Evolutionary conservation across 2,113 vertebrate species (phyloP), one percentile per base, ranked within the genome.

Genomic region (Salvelinus alpinus): DNA sequence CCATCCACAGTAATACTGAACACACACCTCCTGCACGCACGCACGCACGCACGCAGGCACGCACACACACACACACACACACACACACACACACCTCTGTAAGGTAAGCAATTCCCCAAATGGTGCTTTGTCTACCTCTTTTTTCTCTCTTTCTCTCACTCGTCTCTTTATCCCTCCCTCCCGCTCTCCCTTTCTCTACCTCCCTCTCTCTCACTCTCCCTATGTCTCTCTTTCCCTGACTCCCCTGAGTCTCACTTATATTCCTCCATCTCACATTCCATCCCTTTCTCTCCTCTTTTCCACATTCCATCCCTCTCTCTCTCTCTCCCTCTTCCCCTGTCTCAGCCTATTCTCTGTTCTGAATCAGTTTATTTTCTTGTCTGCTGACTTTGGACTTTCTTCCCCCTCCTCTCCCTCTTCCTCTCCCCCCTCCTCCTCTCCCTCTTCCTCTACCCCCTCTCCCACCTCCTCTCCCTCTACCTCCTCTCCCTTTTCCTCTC

Each of bases 1-100:
- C 71, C 22, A 73, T 72, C 72, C 60, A 67, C 64, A 34, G 75
- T 72, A 47, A 70, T 59, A 64, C 72, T 73, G 80, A 81, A 66
- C 66, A 34, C 74, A 79, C 59, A 74, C 27, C 22, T 29, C 76
- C 73, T 31, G 38, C 34, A 16, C 48, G 9, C 34, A 59, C 47
- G n/a, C 31, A 34, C 31, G 1, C 31, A 34, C 31, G 5, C 31
- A 34, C 31, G 5, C 48, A 11, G 34, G 8, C 24, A 65, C 47
- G 34, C 59, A 29, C 48, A 16, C 48, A 31, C 20, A 65, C 47
- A 48, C 59, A 44, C 59, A 18, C 70, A 62, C 64, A 54, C 47
- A 68, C 54, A 60, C 54, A 9, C 7, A 51, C 12, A 51, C 48
- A 16, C 38, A 38, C 59, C 47, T 13, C 70, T 64, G 57, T 25